Evolutionary conservation across 2,888 invertebrate genomes (phyloP), one percentile per base, ranked within the genome.

Genomic region (Dilophus febrilis): DNA sequence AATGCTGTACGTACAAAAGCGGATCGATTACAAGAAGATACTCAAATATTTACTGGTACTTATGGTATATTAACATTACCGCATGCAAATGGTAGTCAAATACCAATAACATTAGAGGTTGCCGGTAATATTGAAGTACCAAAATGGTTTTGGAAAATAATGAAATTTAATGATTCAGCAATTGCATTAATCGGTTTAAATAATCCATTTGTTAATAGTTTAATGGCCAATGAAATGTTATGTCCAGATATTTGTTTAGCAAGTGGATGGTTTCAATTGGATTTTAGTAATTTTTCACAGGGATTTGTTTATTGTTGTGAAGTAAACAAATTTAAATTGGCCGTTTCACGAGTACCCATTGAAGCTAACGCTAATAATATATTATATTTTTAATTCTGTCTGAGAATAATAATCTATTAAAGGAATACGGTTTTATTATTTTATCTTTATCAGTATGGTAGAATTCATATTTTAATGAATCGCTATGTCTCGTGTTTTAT

Each of bases 141-240:
- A 3, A 55, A 61, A 48, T 62, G 53, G 51, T 51, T 58, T 38
- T 66, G 64, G 63, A 66, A 66, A 52, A 49, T 68, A 19, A 51
- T 65, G 3, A 58, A 60, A 45, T 6, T 22, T 54, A 58, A 39
- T 50, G 48, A 55, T 28, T 47, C 53, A 40, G 67, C 57, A 13
- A 61, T 66, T 10, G 66, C 57, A n/a, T 55, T 68, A 34, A 53
- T 68, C 2, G 51, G 57, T 27, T 48, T 64, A 11, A 68, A 69
- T 48, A 64, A 67, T 53, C 67, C 67, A 3, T 63, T 61, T 47
- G 45, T 53, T 2, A 42, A 45, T 10, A 39, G 35, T 16, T 41
- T 49, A 14, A n/a, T 18, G 12, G 19, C 22, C 26, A 19, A 12
- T 12, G 53, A 56, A 31, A 39, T 52, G 16, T 46, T 61, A 35